Evolutionary conservation across 2,888 invertebrate species (phyloP), one percentile per base, ranked within the genome.

Genomic region (Oligia fasciuncula): DNA sequence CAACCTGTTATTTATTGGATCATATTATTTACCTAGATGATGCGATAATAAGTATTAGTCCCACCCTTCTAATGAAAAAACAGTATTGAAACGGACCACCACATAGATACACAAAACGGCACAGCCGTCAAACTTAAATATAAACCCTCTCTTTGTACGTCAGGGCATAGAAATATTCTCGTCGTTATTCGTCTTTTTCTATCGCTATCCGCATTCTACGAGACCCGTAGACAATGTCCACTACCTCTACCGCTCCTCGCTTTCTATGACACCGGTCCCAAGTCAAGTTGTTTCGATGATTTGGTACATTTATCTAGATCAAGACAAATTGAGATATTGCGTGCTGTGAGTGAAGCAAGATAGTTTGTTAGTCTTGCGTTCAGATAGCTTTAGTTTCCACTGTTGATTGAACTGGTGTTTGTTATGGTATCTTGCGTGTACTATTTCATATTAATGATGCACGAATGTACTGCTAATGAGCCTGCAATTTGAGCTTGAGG

Each of bases 241-340:
- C 2, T 71, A 40, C 17, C 9, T n/a, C 40, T 40, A 57, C 57
- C 81, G 71, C 80, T 71, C 17, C 2, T 13, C 70, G 85, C 76
- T 0, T 29, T 40, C 85, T 13, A n/a, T 23, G n/a, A 2, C 63
- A 76, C 81, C 72, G 19, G 51, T 46, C 60, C 35, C 17, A 73
- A 73, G 62, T 54, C 49, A 68, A 74, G 80, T 68, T 72, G 79
- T 84, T 85, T 81, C 88, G 88, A 88, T 87, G 87, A 87, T 88
- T 87, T 84, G 78, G 73, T 81, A 66, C 78, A 83, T 86, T 88
- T 85, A 89, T 87, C 83, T 87, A 83, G 86, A 89, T 86, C 87
- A 87, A 87, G 86, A 88, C 89, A 87, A 88, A 88, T 88, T 88
- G 88, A 83, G 87, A 85, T 83, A 88, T 88, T 81, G 88, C 88